phyloP scores from a whole-genome alignment of 2,888 invertebrate genomes.

The Ectemnius continuus region DNA sequence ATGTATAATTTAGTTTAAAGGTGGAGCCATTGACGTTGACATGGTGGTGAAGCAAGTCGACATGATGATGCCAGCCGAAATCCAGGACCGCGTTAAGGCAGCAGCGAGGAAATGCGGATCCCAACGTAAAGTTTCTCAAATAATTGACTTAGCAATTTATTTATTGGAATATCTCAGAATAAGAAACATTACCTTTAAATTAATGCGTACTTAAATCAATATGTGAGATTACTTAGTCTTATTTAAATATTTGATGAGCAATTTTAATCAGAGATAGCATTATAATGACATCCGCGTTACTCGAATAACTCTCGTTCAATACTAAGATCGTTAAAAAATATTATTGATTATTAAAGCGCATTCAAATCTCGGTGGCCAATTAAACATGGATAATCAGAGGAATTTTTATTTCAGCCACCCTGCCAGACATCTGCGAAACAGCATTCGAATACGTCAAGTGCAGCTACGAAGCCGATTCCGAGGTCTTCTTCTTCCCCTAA shows the following conservation, averaged over 20 bases:
- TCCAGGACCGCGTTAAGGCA: slow-evolving; percentile 37
- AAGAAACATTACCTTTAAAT: too few species aligned
- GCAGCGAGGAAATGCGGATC: slow-evolving; percentile 40
- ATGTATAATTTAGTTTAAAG: slow-evolving; percentile 38
- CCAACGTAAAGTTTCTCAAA: slow-evolving; percentile 40
- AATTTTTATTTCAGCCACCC: slow-evolving; percentile 37
- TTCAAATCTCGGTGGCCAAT: too few species aligned
- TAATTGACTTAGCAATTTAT: neutral
- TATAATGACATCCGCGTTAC: too few species aligned
- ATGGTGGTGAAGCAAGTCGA: slow-evolving; percentile 79
- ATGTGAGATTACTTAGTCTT: too few species aligned
- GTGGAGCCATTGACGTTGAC: slow-evolving; percentile 78
- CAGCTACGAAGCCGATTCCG: slow-evolving; percentile 52
- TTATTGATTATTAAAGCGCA: too few species aligned
- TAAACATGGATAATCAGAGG: too few species aligned
- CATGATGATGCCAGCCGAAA: slow-evolving; percentile 52
- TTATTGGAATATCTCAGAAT: too few species aligned
- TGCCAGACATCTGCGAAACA: slow-evolving; percentile 55
- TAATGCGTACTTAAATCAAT: too few species aligned
- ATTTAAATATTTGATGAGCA: too few species aligned
- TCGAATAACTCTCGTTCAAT: too few species aligned
- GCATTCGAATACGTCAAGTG: slow-evolving; percentile 61
- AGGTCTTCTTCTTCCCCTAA: slow-evolving; percentile 65
- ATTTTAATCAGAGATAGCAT: too few species aligned
- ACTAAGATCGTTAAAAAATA: too few species aligned